Base-by-base conservation (phyloP, 2,888 invertebrate genomes). In the Theodoxus fluviatilis region DNA sequence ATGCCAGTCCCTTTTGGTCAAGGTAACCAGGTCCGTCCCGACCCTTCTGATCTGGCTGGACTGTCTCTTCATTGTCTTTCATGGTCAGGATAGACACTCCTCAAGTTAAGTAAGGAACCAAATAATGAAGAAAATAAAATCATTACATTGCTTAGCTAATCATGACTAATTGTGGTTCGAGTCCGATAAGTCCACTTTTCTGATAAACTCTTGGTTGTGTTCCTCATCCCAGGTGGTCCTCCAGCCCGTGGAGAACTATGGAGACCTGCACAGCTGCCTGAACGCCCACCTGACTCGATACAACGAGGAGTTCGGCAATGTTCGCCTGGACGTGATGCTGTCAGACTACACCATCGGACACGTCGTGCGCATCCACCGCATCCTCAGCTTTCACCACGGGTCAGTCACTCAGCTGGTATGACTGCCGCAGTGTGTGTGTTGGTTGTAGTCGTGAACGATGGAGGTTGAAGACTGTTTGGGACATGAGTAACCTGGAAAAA, bases 301-400 rank as follows among this genome's bases (percentile, higher is more conserved):
- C 75, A 86, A 86, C 73, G 86, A 87, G 75, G 86, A 86, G 75
- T 84, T 86, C 76, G 86, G 85, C 61, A 85, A 86, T 68, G 78
- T 82, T 25, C 77, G 79, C 43, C 81, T 86, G 31, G 79, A 85
- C 76, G 82, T 86, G 69, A 83, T 85, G 80, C 73, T 87, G 70
- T 86, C 86, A 3, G 85, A 87, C 72, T 82, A 82, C 77, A 79
- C 83, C 71, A 83, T 86, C 37, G 75, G 79, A 15, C 86, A 87
- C 69, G 78, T 87, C 61, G 79, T 87, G 43, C 76, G 83, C 52
- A 81, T 87, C 74, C 86, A 87, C 75, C 75, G 87, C 43, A 76
- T 86, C 15, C 80, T 87, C 69, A 84, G 84, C 74, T 84, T 85
- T 76, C 83, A 85, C 73, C 82, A 86, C 75, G 82, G 85, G 86